Base-by-base conservation (phyloP, 30 jellyfish, hydroid and myxozoan genomes). In the Turritopsis rubra region DNA sequence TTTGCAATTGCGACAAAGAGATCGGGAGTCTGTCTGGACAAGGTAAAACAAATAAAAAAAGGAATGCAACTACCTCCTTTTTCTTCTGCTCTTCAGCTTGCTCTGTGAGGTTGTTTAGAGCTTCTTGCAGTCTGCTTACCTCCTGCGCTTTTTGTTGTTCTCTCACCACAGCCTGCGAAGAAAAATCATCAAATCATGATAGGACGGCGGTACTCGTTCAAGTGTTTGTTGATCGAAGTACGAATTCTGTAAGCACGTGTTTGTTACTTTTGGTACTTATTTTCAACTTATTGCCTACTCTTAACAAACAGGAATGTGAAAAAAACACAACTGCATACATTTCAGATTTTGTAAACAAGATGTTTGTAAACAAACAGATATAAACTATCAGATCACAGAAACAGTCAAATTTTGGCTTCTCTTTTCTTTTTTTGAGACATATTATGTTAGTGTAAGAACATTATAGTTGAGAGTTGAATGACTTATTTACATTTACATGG, bases 61-160 rank as follows among this genome's bases (percentile, higher is more conserved):
- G n/a, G n/a, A n/a, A n/a, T 22, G n/a, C 76, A 77, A 29, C 83
- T 74, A 91, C 97, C 96, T 91, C 96, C 54, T 76, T 52, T 60
- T 88, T 85, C 80, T 80, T 87, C 53, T 83, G 85, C 79, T 85
- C 87, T 22, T 91, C 97, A 52, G 97, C 97, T 23, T 86, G 93
- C 41, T 87, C 85, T 28, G 85, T 70, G 7, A 91, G 65, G 28
- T 84, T 84, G 77, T 75, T 84, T 31, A 91, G 73, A 7, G 96
- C 81, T 73, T 91, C 96, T 60, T 87, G 97, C 73, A 87, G 79
- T 19, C 96, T 71, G 21, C 28, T 54, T 0, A 86, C 95, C 66
- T 91, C 97, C 70, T 87, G 87, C 1, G 96, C 70, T 31, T 87
- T 80, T 87, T 91, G 97, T 23, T 91, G 97, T 68, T 91, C 97